Percentiles rank a stretch among this genome's conserved stretches.
These are phyloP conservation scores for Heterodera carotae DNA, from an alignment of 1,140 invertebrate species.

Conservation along the genomic window DNA sequence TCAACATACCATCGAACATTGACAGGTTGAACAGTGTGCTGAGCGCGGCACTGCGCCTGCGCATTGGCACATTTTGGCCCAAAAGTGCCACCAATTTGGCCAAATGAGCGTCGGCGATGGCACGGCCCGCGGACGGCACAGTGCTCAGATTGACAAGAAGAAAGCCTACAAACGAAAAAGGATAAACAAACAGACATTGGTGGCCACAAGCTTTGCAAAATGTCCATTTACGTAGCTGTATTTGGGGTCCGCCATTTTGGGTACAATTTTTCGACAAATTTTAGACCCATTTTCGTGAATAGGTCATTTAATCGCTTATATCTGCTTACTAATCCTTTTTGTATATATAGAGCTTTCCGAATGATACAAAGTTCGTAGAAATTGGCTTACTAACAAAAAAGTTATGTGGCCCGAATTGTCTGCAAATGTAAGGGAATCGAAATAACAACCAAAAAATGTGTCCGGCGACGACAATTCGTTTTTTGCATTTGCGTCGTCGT, in stretches of 20 bases:
- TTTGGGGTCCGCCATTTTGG: too few relatives aligned
- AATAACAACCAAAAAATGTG: constrained; percentile 16
- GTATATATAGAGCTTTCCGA: too few relatives aligned
- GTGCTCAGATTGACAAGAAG: constrained; percentile 34
- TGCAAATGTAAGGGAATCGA: too few relatives aligned
- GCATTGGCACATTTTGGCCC: not conserved
- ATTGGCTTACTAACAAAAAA: too few relatives aligned
- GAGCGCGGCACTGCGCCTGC: constrained; percentile 21
- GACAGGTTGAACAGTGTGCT: constrained; percentile 38
- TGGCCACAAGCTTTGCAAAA: too few relatives aligned
- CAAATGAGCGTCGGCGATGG: constrained; percentile 20
- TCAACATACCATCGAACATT: constrained; percentile 42
- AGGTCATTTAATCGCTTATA: too few relatives aligned
- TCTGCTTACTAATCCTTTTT: too few relatives aligned
- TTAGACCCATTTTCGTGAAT: too few relatives aligned
- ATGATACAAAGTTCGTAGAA: too few relatives aligned
- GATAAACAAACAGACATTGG: not conserved
- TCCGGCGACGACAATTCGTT: constrained; percentile 8
- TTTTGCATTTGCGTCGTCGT: constrained; percentile 5
- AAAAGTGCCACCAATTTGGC: constrained; percentile 32
- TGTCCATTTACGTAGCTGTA: too few relatives aligned
- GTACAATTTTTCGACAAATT: too few relatives aligned
- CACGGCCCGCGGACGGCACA: not conserved
- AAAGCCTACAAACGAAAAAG: constrained; percentile 23
- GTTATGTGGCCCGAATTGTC: too few relatives aligned